Conservation (phyloP, 2,888 invertebrate species). For the Caenorhabditis sp. region DNA sequence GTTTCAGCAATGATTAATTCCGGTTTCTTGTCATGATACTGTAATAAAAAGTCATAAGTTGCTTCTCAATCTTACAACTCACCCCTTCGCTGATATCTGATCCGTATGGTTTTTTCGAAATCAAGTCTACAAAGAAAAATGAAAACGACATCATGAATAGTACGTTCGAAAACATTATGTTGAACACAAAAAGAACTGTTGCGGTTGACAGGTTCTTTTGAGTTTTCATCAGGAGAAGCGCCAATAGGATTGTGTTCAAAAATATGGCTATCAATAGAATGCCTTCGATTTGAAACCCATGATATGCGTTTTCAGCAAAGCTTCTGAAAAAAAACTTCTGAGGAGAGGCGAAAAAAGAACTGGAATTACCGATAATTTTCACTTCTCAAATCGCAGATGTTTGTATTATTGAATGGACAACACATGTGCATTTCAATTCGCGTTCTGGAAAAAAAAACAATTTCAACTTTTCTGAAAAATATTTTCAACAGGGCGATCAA, state of each 20-base stretch:
- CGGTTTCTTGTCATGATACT: constrained; percentile 51
- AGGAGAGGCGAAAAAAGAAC: not conserved
- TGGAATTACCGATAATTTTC: constrained; percentile 29
- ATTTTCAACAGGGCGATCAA: no score
- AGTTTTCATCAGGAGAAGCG: constrained; percentile 56
- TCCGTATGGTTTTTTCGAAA: constrained; percentile 55
- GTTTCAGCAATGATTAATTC: constrained; percentile 65
- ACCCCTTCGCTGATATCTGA: constrained; percentile 53
- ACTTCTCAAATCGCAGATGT: constrained; percentile 50
- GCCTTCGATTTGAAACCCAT: constrained; percentile 59
- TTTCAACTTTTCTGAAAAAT: not conserved
- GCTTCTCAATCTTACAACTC: constrained; percentile 9
- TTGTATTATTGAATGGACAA: constrained; percentile 34
- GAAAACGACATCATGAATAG: constrained; percentile 66
- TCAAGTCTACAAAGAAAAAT: constrained; percentile 62
- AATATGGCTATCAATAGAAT: constrained; percentile 55
- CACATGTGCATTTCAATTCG: constrained; percentile 25
- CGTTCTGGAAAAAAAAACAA: not conserved
- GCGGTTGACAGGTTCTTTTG: constrained; percentile 65
- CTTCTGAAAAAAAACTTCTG: constrained; percentile 17
- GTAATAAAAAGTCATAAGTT: constrained; percentile 9
- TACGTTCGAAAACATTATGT: constrained; percentile 67
- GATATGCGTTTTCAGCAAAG: constrained; percentile 53
- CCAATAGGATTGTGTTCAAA: constrained; percentile 60
- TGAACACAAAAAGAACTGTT: constrained; percentile 59